These are phyloP conservation scores for Chorisops tibialis DNA, from an alignment of 2,888 invertebrate species.

Conservation along the genomic window DNA sequence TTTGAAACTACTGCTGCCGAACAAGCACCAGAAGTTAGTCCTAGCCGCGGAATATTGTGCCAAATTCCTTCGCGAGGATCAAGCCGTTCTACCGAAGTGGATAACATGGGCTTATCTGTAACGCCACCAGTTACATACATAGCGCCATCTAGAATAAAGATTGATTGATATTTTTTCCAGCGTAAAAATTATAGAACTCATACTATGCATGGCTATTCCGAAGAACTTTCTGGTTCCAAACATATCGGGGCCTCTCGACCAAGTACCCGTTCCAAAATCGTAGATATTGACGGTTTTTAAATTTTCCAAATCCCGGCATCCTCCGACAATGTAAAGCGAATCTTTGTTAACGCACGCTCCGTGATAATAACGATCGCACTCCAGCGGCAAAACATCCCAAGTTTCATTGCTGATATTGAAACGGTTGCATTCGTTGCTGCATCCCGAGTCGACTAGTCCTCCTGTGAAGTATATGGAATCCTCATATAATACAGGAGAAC, in stretches of 20 bases:
- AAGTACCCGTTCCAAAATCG: constrained; percentile 11
- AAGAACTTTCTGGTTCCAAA: constrained; percentile 2
- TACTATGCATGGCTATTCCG: constrained; percentile 15
- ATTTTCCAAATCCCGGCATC: constrained; percentile 10
- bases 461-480: constrained; percentile 18
- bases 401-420: constrained; percentile 9
- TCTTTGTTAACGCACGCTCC: constrained; percentile 2
- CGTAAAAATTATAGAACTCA: neutral
- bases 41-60: neutral
- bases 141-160: neutral
- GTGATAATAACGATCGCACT: constrained; percentile 19
- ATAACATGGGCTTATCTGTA: neutral
- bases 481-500: constrained; percentile 14
- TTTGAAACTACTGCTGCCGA: constrained; percentile 11
- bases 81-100: constrained; percentile 1
- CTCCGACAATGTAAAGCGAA: constrained; percentile 7
- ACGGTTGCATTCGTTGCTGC: constrained; percentile 5
- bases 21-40: constrained; percentile 1
- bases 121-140: constrained; percentile 6
- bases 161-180: neutral
- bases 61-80: constrained; percentile 16
- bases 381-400: constrained; percentile 9
- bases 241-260: constrained; percentile 1
- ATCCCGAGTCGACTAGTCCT: constrained; percentile 8
- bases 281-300: constrained; percentile 1